These are phyloP conservation scores for Heterohyrax brucei DNA, from an alignment of 2,797 vertebrate species.

Conservation along the genomic window DNA sequence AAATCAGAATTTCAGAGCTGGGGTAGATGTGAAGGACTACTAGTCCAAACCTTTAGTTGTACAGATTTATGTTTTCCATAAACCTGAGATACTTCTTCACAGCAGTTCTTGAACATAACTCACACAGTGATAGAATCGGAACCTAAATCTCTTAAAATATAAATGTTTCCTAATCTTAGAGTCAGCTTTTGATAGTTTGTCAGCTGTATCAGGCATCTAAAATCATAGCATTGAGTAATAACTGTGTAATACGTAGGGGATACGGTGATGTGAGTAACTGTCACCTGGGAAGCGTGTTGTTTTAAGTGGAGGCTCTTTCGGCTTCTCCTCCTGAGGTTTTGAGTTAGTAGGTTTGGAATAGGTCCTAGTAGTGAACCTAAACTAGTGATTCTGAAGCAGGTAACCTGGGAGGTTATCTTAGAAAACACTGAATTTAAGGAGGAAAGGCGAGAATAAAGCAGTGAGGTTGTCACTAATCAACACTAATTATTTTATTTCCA, in stretches of 20 bases:
- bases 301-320: not conserved
- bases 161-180: not conserved
- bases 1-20: constrained; percentile 19
- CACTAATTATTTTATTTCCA: not conserved
- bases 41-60: constrained; percentile 52
- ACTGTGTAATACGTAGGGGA: not conserved
- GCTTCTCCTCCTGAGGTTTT: not conserved
- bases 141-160: not conserved
- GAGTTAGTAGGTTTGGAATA: not conserved
- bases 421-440: not conserved
- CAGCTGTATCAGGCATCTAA: not conserved
- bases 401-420: not conserved
- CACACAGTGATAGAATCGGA: not conserved
- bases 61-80: not conserved
- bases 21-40: constrained; percentile 15
- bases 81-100: not conserved
- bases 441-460: not conserved
- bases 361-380: not conserved
- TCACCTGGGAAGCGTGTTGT: not conserved
- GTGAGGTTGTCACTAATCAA: not conserved
- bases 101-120: constrained; percentile 18
- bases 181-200: constrained; percentile 41
- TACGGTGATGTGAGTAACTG: not conserved
- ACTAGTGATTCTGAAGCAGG: not conserved
- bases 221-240: not conserved